Evolutionary conservation across 2,113 vertebrate genomes (phyloP).

Genomic region (Melanostigma gelatinosum): DNA sequence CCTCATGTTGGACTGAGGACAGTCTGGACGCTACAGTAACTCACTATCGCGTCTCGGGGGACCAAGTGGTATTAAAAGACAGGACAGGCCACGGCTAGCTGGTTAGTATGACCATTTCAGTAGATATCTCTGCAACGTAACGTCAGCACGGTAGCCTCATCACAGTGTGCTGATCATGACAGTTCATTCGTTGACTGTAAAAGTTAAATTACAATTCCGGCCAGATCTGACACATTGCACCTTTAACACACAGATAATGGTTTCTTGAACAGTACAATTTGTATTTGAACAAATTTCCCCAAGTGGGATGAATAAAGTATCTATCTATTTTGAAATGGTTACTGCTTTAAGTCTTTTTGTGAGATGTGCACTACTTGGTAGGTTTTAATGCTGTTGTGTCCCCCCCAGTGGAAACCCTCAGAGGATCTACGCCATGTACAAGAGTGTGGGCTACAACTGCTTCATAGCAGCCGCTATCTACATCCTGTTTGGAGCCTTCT

Average conservation of each 20-base stretch:
- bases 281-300: no score
- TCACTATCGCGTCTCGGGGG: not conserved
- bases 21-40: not conserved
- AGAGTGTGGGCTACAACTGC: slow-evolving; percentile 90
- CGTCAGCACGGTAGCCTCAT: not conserved
- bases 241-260: not conserved
- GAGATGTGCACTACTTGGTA: not conserved
- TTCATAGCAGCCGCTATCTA: slow-evolving; percentile 90
- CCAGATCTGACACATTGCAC: not conserved
- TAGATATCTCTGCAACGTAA: not conserved
- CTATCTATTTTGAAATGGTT: not conserved
- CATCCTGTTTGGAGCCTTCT: slow-evolving; percentile 82
- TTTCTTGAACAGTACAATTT: not conserved
- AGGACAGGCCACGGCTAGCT: not conserved
- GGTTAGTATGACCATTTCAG: not conserved
- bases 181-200: not conserved
- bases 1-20: not conserved
- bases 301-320: no score
- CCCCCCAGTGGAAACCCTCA: slow-evolving; percentile 54
- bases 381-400: not conserved
- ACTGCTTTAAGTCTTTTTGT: not conserved
- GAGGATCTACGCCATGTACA: slow-evolving; percentile 80
- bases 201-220: not conserved
- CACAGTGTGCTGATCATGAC: not conserved
- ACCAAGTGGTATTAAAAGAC: not conserved